These are phyloP conservation scores for Doryteuthis pealeii DNA, from an alignment of 1,140 invertebrate genomes.

Conservation along the genomic window DNA sequence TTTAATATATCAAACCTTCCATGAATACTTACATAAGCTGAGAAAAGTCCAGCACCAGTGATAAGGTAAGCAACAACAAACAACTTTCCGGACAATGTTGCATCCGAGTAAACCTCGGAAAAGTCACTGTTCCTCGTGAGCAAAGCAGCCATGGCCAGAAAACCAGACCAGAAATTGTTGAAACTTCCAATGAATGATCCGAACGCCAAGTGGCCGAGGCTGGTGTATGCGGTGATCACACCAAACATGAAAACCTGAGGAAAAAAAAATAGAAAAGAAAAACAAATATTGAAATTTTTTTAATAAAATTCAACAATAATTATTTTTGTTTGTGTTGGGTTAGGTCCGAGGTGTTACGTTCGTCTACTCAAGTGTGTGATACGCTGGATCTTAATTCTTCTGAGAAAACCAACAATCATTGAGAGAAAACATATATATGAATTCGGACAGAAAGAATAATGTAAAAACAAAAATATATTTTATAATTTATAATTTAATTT, in stretches of 20 bases:
- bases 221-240: conserved; percentile 42
- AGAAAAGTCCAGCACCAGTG: conserved; percentile 42
- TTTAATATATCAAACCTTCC: too few species aligned
- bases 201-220: conserved; percentile 47
- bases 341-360: not conserved
- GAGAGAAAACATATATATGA: too few species aligned
- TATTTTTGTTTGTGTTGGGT: not conserved
- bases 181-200: conserved; percentile 37
- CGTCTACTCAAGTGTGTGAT: too few species aligned
- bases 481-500: too few species aligned
- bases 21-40: conserved; percentile 56
- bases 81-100: conserved; percentile 26
- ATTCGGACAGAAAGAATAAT: too few species aligned
- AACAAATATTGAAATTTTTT: not conserved
- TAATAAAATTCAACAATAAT: too few species aligned
- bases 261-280: not conserved
- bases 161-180: conserved; percentile 38
- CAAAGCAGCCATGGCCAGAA: conserved; percentile 44
- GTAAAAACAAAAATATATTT: too few species aligned
- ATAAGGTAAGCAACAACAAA: conserved; percentile 42
- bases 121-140: conserved; percentile 32
- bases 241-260: conserved; percentile 42
- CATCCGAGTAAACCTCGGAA: conserved; percentile 24
- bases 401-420: too few species aligned
- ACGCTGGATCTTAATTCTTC: too few species aligned